Evolutionary conservation across 2,113 vertebrate species (phyloP).

Genomic region (Gopherus evgoodei): DNA sequence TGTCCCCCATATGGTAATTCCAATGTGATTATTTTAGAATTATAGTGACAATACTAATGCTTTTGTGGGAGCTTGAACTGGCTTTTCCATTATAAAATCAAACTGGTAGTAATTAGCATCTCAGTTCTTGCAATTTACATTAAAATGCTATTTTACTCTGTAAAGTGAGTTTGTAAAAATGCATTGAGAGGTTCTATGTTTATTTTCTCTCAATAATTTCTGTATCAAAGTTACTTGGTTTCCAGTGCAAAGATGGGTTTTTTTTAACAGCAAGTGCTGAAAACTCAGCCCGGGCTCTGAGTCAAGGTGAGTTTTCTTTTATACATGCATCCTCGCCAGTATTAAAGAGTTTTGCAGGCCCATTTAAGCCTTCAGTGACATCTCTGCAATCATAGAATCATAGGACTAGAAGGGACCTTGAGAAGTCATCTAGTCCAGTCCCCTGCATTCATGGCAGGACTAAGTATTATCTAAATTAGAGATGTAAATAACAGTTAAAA

Average conservation of each 20-base stretch:
- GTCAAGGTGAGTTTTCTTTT: background rate
- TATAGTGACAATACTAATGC: background rate
- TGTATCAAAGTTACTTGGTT: background rate
- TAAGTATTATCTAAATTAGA: no score
- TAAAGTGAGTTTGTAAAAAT: background rate
- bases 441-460: no score
- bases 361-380: background rate
- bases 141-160: background rate
- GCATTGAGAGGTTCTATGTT: background rate
- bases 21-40: background rate
- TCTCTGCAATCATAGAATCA: background rate
- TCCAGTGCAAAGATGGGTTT: background rate
- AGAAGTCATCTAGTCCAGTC: no score
- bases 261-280: background rate
- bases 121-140: background rate
- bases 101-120: background rate
- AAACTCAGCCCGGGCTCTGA: background rate
- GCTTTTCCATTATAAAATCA: background rate
- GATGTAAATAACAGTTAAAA: no score
- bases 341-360: background rate
- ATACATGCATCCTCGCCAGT: background rate
- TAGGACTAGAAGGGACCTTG: no score
- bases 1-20: background rate
- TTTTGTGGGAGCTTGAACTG: background rate
- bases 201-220: background rate